These are phyloP conservation scores for Reinhardtius hippoglossoides DNA, from an alignment of 2,113 vertebrate species.

Conservation along the genomic window DNA sequence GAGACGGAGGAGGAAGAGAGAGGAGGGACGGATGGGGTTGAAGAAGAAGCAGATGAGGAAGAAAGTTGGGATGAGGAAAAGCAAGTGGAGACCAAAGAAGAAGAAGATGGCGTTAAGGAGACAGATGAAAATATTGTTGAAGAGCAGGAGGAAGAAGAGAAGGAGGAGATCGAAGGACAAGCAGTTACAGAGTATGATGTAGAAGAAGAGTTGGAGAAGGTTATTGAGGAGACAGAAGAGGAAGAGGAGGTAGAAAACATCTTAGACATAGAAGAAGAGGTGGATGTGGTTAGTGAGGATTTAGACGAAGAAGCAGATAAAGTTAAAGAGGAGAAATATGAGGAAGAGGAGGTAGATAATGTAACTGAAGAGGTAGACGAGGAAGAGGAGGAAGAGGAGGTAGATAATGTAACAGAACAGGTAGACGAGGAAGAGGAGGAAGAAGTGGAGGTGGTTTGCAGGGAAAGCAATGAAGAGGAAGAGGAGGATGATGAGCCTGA, in stretches of 20 bases:
- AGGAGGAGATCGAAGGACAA: neutral
- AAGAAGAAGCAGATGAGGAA: conserved; percentile 11
- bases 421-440: neutral
- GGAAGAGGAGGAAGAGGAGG: conserved; percentile 21
- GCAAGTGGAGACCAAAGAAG: neutral
- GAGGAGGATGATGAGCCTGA: neutral
- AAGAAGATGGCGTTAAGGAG: neutral
- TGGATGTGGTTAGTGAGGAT: neutral
- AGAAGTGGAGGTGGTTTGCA: neutral
- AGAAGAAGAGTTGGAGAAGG: neutral
- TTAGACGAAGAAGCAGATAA: neutral
- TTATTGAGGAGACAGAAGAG: neutral
- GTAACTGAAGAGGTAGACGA: neutral
- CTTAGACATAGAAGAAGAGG: neutral
- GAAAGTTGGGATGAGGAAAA: neutral
- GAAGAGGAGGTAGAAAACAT: neutral
- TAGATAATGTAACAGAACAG: conserved; percentile 1
- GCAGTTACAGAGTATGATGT: too few relatives aligned
- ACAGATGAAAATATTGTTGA: neutral
- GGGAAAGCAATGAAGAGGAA: neutral
- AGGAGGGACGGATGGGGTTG: neutral
- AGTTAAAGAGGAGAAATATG: neutral
- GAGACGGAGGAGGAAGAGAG: conserved; percentile 31
- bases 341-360: neutral
- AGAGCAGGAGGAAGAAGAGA: neutral